phyloP scores from a whole-genome alignment of 2,113 vertebrate genomes.

The Erpornis zantholeuca region DNA sequence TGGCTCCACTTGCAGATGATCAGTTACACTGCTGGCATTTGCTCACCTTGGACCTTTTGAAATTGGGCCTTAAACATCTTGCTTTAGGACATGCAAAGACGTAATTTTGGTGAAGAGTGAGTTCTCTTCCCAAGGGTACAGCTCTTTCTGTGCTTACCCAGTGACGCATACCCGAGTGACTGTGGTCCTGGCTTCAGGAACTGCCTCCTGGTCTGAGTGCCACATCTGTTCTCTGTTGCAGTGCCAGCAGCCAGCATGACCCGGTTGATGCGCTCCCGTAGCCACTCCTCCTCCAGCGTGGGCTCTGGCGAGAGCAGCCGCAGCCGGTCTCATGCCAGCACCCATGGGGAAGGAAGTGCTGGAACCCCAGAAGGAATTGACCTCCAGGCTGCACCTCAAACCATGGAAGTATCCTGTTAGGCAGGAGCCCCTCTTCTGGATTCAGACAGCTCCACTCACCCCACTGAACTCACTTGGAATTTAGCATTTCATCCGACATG shows the following conservation, averaged over 20 bases:
- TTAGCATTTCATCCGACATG: slow-evolving; percentile 56
- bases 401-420: slow-evolving; percentile 97
- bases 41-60: slow-evolving; percentile 40
- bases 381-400: slow-evolving; percentile 82
- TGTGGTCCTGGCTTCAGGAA: not conserved
- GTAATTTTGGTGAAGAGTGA: not conserved
- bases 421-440: slow-evolving; percentile 40
- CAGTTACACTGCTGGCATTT: not conserved
- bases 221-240: slow-evolving; percentile 65
- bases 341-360: slow-evolving; percentile 75
- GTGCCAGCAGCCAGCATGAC: slow-evolving; percentile 94
- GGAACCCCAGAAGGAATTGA: slow-evolving; percentile 74
- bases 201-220: not conserved
- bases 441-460: slow-evolving; percentile 51
- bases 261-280: slow-evolving; percentile 87
- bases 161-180: not conserved
- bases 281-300: slow-evolving; percentile 89
- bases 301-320: slow-evolving; percentile 83
- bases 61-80: slow-evolving; percentile 27
- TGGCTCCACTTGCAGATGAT: not conserved
- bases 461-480: slow-evolving; percentile 54
- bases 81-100: not conserved
- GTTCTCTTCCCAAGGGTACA: not conserved
- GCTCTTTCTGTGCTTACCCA: not conserved
- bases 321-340: slow-evolving; percentile 76